Evolutionary conservation across 2,113 vertebrate genomes (phyloP).

Genomic region (Danio rerio): DNA sequence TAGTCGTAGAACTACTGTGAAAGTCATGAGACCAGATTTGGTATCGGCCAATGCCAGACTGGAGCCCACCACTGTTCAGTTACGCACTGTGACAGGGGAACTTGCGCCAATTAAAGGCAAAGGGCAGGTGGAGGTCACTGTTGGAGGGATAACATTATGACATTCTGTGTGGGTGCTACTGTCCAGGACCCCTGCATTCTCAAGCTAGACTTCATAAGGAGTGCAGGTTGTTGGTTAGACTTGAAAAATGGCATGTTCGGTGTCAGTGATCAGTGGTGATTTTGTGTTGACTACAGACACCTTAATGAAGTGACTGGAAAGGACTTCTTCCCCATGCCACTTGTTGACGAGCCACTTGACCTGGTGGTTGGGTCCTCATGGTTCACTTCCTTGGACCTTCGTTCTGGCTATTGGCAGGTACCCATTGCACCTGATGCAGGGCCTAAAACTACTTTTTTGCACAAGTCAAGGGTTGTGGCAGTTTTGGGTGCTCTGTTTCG

Average conservation of each 20-base stretch:
- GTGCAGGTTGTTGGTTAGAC: background rate
- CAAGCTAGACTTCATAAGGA: background rate
- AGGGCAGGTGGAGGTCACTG: too few relatives aligned
- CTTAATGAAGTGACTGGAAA: conserved; percentile 36
- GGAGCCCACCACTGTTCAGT: conserved; percentile 10
- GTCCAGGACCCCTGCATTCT: conserved; percentile 15
- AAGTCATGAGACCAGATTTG: conserved; percentile 14
- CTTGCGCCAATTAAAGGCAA: too few relatives aligned
- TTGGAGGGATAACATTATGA: background rate
- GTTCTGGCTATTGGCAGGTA: conserved; percentile 24
- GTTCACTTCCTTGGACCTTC: conserved; percentile 25
- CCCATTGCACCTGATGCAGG: background rate
- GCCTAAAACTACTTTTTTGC: background rate
- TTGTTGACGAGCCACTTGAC: conserved; percentile 8
- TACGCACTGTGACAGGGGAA: too few relatives aligned
- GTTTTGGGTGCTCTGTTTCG: background rate
- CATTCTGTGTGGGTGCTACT: background rate
- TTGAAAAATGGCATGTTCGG: background rate
- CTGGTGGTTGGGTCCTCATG: conserved; percentile 9
- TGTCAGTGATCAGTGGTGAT: background rate
- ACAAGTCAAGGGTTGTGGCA: conserved; percentile 26
- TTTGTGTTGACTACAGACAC: conserved; percentile 30
- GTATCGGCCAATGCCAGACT: background rate
- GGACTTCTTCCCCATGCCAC: conserved; percentile 9
- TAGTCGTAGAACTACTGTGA: too few relatives aligned